Percentiles rank a stretch among this genome's conserved stretches.
Conservation (phyloP, 2,888 invertebrate genomes). For the Oxyteleia sp. region DNA sequence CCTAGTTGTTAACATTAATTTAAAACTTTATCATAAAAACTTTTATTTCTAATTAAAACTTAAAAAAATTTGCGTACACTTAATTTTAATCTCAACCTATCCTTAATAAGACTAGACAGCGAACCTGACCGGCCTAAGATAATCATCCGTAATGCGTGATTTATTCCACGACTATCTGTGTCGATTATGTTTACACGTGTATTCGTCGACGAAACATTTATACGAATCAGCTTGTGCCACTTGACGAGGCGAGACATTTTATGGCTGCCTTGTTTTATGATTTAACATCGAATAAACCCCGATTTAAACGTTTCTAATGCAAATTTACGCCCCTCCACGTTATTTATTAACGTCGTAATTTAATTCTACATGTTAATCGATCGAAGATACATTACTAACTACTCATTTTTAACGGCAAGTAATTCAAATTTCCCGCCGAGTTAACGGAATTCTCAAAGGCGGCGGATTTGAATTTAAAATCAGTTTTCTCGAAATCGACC, state of each 20-base stretch:
- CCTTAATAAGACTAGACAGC: slow-evolving; percentile 45
- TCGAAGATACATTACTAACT: slow-evolving; percentile 5
- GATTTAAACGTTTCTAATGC: slow-evolving; percentile 43
- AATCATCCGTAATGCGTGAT: slow-evolving; percentile 56
- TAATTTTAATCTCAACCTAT: slow-evolving; percentile 3
- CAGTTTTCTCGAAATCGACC: too few relatives aligned
- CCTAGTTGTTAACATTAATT: not conserved
- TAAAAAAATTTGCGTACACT: not conserved
- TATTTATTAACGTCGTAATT: slow-evolving; percentile 42
- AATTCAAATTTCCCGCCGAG: too few relatives aligned
- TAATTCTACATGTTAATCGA: slow-evolving; percentile 34
- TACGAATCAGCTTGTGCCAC: slow-evolving; percentile 64
- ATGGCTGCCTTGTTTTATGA: slow-evolving; percentile 56
- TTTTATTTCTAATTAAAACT: not conserved
- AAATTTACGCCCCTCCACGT: slow-evolving; percentile 28
- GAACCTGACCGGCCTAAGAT: slow-evolving; percentile 21
- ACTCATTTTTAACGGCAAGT: too few relatives aligned
- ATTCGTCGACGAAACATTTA: too few relatives aligned
- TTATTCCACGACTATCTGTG: slow-evolving; percentile 64
- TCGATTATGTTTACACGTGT: too few relatives aligned
- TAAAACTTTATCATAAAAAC: not conserved
- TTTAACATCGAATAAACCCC: slow-evolving; percentile 57
- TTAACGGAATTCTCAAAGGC: too few relatives aligned
- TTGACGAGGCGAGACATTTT: too few relatives aligned
- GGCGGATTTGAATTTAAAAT: too few relatives aligned